Base-by-base conservation (phyloP, 2,113 vertebrate species). In the Chamaetylas fuelleborni region DNA sequence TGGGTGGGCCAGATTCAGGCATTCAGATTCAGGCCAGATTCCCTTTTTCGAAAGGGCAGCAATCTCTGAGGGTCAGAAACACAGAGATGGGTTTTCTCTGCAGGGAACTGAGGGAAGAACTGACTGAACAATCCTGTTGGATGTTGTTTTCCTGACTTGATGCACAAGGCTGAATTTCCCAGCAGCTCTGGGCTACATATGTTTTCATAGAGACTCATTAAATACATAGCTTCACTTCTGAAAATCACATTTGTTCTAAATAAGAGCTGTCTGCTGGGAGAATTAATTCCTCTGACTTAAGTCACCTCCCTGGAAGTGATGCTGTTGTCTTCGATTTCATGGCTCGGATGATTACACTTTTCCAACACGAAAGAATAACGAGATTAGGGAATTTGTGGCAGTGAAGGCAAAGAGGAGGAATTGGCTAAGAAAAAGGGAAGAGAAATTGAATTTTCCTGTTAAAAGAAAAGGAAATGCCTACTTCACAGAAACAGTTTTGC, bases 271-370 rank as follows among this genome's bases (percentile, higher is more conserved):
- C 94, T 96, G 67, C 92, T 89, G 67, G 61, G 84, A 93, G 78
- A 91, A 93, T 96, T 96, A 96, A 97, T 96, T 95, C 95, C 53
- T 92, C 81, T 2, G 73, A 73, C 71, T 95, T 73, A 78, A 94
- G 74, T 72, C 92, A 92, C 92, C 81, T 96, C 96, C 66, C 34
- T 88, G 71, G 88, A 95, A 96, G 70, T 82, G 84, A 51, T 91
- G 57, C 89, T 93, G 78, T 95, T 97, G 95, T 97, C 93, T 97
- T 96, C 5, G 3, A 97, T 97, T 97, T 97, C 94, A 96, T 90
- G 91, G 92, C 84, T 96, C 2, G 2, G 78, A 92, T 83, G 83
- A 96, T 97, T 95, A 94, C 7, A 8, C 65, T 95, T 86, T 82
- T 88, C 78, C 86, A 91, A 88, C 62, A 92, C 4, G 82, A 71